Base-by-base conservation (phyloP, 53 echinoderm and acorn worm genomes). In the Echinarachnius parma region DNA sequence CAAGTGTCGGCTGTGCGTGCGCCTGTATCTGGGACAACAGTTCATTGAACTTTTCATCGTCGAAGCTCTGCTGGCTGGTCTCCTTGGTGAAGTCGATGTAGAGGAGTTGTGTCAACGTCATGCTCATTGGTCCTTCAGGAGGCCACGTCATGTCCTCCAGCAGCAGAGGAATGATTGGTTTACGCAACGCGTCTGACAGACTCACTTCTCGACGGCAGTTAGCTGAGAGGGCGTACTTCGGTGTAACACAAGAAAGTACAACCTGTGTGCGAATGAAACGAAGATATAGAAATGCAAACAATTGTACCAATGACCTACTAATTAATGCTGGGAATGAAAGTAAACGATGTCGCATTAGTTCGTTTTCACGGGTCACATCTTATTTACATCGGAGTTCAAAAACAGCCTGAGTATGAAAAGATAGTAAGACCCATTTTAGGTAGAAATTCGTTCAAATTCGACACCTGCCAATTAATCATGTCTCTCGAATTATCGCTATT, bases 201-300 rank as follows among this genome's bases (percentile, higher is more conserved):
- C 93, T 89, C 14, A 93, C 89, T 59, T 93, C 93, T 27, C 93
- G 69, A 16, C 93, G 82, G 70, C 93, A 93, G 81, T 93, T 93
- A 30, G 93, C 93, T 27, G 93, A 93, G 48, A 89, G 63, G n/a
- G 89, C 65, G 69, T 93, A 93, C 58, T 93, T 93, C 30, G 93
- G 75, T 3, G 93, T 93, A 31, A 93, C 93, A 45, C 89, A 86
- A 3, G 93, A 89, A n/a, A 93, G 45, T 20, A 93, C 89, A 34
- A 93, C 89, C 93, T 93, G 15, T 44, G n/a, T n/a, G n/a, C n/a
- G n/a, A n/a, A n/a, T n/a, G n/a, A n/a, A n/a, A n/a, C n/a, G n/a
- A n/a, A n/a, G n/a, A n/a, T n/a, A n/a, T n/a, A n/a, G n/a, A n/a
- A n/a, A n/a, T n/a, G n/a, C n/a, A n/a, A n/a, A n/a, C n/a, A n/a